Base-by-base conservation (phyloP, 2,888 invertebrate genomes). In the Drosophila tripunctata region DNA sequence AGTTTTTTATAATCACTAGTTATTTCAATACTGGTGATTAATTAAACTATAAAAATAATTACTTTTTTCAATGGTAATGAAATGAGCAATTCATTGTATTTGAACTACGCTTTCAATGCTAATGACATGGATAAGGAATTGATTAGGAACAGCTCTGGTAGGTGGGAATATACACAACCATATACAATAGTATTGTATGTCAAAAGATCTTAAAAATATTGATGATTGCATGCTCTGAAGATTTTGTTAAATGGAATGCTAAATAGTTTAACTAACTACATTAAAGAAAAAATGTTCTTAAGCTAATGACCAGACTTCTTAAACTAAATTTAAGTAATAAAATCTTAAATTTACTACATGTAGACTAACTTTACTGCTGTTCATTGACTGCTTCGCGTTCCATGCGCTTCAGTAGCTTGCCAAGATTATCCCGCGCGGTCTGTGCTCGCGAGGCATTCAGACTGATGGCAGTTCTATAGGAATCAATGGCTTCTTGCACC, bases 381-480 rank as follows among this genome's bases (percentile, higher is more conserved):
- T 61, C 38, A 5, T 47, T 54, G 8, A 17, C 6, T 7, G 69
- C 63, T 15, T 75, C 83, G 1, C 88, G 70, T 27, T 66, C 70
- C 30, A 84, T 36, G 40, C 85, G 83, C 33, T 74, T 83, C 1
- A 88, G 24, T 36, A 94, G 88, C 90, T 93, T 93, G 43, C 92
- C 92, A 33, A 97, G 92, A 92, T 97, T 96, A 68, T 93, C 93
- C 64, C 92, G 93, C 1, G 96, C 95, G 78, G 95, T 96, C 77
- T 92, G 93, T 67, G 95, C 93, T 41, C 92, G 91, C 0, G 66
- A 14, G 0, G 96, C 95, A 89, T 97, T 94, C 2, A 97, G 90
- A 79, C 93, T 91, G 50, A 98, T 92, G 10, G 98, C 96, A 84
- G 93, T 94, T 76, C 92, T 92, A 89, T 98, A 98, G 92, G 95